Conservation (phyloP, 2,113 vertebrate genomes). For the Strix uralensis region DNA sequence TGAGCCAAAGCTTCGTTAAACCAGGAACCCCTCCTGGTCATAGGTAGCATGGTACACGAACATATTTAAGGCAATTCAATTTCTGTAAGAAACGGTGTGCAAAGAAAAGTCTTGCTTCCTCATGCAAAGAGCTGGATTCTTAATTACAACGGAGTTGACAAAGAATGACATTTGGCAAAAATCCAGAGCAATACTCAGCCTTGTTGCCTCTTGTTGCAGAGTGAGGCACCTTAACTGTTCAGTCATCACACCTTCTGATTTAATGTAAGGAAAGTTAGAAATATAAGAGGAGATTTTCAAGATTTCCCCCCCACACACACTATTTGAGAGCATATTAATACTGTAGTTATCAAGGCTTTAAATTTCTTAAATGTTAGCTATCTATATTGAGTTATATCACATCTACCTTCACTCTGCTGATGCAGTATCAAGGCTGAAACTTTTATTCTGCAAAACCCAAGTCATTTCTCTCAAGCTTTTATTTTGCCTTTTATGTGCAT, state of each 20-base stretch:
- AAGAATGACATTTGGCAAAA: conserved; percentile 8
- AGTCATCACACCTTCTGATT: background rate
- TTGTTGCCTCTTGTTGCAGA: background rate
- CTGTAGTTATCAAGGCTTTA: background rate
- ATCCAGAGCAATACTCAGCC: background rate
- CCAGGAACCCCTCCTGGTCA: background rate
- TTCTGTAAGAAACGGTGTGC: background rate
- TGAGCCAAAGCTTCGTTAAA: background rate
- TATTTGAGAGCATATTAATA: background rate
- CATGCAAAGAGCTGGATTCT: background rate
- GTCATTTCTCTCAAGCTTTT: background rate
- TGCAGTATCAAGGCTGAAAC: background rate
- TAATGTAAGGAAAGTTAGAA: background rate
- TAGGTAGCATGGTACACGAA: background rate
- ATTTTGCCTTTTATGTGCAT: background rate
- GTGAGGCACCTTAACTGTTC: background rate
- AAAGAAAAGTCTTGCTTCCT: background rate
- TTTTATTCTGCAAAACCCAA: background rate
- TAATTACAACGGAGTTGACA: background rate
- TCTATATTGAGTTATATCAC: background rate
- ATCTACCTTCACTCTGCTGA: background rate
- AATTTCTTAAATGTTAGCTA: background rate
- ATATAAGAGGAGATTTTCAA: background rate
- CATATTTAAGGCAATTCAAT: background rate
- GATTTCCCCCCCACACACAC: no score